Evolutionary conservation across 2,797 vertebrate species (phyloP).

Genomic region (Chaenodraco wilsoni): DNA sequence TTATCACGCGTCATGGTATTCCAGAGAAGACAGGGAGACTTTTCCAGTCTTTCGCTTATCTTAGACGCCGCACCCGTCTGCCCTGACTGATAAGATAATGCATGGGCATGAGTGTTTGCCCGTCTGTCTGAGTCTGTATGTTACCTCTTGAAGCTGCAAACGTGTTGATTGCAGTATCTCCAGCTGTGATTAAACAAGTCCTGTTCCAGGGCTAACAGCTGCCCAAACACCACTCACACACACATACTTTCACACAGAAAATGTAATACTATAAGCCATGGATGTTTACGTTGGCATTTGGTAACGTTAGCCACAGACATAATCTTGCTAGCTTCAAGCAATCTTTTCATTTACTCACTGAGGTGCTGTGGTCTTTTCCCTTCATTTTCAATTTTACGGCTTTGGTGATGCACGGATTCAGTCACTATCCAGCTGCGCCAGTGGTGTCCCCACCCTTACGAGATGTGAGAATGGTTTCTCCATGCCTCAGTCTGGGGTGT

Average conservation of each 20-base stretch:
- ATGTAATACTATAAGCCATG: constrained; percentile 42
- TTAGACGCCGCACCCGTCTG: constrained; percentile 62
- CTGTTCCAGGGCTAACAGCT: constrained; percentile 60
- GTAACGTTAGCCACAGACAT: constrained; percentile 55
- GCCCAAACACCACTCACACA: constrained; percentile 49
- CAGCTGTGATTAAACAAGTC: constrained; percentile 63
- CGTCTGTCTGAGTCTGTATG: constrained; percentile 42
- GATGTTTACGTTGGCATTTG: constrained; percentile 61
- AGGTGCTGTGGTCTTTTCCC: constrained; percentile 52
- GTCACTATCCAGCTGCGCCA: constrained; percentile 65
- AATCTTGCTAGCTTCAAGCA: constrained; percentile 43
- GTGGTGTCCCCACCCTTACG: constrained; percentile 64
- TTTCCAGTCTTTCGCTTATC: constrained; percentile 59
- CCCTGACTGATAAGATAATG: constrained; percentile 67
- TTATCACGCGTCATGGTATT: constrained; percentile 57
- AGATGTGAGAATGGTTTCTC: constrained; percentile 65
- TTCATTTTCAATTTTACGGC: constrained; percentile 56
- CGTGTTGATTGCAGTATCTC: constrained; percentile 66
- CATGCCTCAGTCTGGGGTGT: constrained; percentile 47
- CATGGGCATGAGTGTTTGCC: constrained; percentile 46
- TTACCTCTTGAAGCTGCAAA: constrained; percentile 55
- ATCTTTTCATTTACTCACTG: constrained; percentile 52
- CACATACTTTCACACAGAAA: constrained; percentile 34
- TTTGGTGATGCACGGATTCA: constrained; percentile 42
- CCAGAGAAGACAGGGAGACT: constrained; percentile 47